Conservation (phyloP, 2,113 vertebrate genomes). For the Oreotrochilus melanogaster region DNA sequence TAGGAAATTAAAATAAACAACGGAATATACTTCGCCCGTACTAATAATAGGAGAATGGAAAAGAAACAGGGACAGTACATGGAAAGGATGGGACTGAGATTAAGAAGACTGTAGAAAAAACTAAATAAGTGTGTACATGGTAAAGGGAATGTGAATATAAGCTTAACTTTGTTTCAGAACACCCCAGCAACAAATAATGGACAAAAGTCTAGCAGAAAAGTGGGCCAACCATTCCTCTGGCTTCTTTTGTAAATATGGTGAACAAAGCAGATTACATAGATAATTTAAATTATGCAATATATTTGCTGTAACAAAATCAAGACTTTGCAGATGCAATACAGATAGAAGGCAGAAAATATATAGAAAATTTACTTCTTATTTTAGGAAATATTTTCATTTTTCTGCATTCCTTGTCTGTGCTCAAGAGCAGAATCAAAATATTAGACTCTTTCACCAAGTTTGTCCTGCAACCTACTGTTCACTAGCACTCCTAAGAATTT, state of each 20-base stretch:
- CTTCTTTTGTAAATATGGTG: neutral
- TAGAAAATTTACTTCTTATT: neutral
- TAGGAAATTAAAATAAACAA: slow-evolving; percentile 37
- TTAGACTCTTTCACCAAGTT: neutral
- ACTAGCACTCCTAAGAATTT: neutral
- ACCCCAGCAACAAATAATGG: neutral
- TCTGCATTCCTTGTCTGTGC: neutral
- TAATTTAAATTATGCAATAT: neutral
- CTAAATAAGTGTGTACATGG: neutral
- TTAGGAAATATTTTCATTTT: neutral
- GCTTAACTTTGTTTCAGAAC: neutral
- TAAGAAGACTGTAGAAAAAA: neutral
- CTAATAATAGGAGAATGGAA: neutral
- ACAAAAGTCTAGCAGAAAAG: neutral
- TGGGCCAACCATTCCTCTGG: neutral
- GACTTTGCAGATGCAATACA: neutral
- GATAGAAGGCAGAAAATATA: neutral
- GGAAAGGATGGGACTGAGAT: neutral
- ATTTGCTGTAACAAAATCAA: neutral
- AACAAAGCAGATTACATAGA: neutral
- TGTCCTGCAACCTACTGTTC: neutral
- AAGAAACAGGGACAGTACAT: neutral
- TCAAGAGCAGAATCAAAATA: neutral
- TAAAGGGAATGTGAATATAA: neutral
- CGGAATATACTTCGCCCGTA: neutral